Evolutionary conservation across 2,888 invertebrate genomes (phyloP).

Genomic region (Cryptops parisi): DNA sequence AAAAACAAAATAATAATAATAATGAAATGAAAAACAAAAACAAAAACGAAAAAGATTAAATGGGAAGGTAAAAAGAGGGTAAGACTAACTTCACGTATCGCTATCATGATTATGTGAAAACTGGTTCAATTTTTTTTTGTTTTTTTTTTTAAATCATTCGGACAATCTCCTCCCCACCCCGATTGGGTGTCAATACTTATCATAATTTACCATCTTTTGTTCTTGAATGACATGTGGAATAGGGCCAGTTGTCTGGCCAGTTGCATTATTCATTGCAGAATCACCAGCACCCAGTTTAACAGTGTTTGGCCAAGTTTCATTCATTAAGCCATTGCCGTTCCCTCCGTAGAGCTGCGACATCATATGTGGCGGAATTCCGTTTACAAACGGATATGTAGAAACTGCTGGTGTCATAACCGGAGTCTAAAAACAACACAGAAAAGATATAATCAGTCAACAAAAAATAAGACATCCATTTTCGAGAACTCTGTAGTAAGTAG

Average conservation of each 20-base stretch:
- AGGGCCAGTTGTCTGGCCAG: background rate
- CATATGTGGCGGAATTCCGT: constrained; percentile 20
- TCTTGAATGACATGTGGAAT: constrained; percentile 2
- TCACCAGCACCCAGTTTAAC: constrained; percentile 11
- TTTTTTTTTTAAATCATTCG: too few species aligned
- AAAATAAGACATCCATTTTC: too few species aligned
- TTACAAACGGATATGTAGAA: constrained; percentile 19
- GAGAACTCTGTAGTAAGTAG: too few species aligned
- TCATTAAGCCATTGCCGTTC: background rate
- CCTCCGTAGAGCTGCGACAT: constrained; percentile 12
- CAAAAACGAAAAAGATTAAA: too few species aligned
- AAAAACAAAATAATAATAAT: background rate
- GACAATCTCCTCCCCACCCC: too few species aligned
- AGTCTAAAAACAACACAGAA: constrained; percentile 4
- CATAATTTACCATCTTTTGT: constrained; percentile 1
- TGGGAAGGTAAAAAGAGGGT: too few species aligned
- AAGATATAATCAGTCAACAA: too few species aligned
- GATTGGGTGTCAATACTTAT: too few species aligned
- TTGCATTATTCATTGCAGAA: constrained; percentile 1
- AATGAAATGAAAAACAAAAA: background rate
- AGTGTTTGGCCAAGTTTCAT: constrained; percentile 5
- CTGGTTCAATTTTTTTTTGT: too few species aligned
- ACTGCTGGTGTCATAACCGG: constrained; percentile 8
- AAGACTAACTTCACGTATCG: too few species aligned
- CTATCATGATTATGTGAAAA: too few species aligned